These are phyloP conservation scores for Pseudobourletiella spinata DNA, from an alignment of 1,140 invertebrate genomes.

Conservation along the genomic window DNA sequence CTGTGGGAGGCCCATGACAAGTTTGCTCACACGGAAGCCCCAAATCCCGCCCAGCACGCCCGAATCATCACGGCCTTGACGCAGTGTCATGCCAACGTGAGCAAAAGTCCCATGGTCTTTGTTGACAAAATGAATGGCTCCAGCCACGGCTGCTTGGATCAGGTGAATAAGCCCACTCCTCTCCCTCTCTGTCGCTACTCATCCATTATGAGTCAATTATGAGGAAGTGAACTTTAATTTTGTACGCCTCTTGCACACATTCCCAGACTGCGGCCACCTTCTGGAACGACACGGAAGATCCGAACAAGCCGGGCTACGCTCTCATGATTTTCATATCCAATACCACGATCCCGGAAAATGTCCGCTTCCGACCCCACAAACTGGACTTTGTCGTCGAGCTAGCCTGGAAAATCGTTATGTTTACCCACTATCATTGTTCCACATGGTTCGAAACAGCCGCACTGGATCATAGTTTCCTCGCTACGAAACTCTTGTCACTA, in stretches of 20 bases:
- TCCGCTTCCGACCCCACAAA: neutral
- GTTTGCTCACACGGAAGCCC: neutral
- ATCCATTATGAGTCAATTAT: neutral
- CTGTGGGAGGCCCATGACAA: conserved; percentile 2
- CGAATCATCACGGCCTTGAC: neutral
- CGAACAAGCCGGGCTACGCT: too few species aligned
- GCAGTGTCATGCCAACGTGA: neutral
- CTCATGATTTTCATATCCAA: neutral
- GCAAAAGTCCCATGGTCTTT: neutral
- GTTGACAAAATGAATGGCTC: neutral
- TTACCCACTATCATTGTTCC: neutral
- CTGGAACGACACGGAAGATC: too few species aligned
- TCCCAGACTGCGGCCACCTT: too few species aligned
- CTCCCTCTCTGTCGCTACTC: neutral
- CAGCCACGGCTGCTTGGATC: neutral
- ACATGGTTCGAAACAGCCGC: neutral
- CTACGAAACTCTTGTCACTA: neutral
- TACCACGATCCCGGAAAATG: neutral
- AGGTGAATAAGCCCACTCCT: neutral
- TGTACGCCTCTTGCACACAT: too few species aligned
- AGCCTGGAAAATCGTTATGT: neutral
- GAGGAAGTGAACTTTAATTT: too few species aligned
- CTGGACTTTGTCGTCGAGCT: neutral
- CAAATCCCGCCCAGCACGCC: neutral
- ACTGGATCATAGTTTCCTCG: neutral